Evolutionary conservation across 92 coral and sea anemone genomes (phyloP), one percentile per base, ranked within the genome.

Genomic region (Metridium senile): DNA sequence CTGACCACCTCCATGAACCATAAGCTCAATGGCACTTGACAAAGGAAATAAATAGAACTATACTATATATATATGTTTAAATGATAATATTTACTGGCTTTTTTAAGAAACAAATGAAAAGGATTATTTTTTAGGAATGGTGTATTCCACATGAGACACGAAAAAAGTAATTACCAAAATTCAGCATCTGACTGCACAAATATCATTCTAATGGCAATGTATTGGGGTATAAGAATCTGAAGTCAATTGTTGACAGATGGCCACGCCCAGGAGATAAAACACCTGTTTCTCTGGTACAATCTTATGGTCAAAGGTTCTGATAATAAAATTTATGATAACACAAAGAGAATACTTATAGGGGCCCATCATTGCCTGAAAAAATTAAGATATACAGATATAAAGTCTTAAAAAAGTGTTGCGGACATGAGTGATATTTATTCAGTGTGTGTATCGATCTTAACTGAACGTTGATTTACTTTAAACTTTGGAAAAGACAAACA

Each of bases 201-300:
- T 62, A 62, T 62, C 67, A 10, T 10, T n/a, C 20, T 54, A 54
- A 54, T 10, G 61, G n/a, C 70, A 64, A 64, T 64, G 45, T 29
- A 64, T 64, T 64, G 70, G 70, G 70, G 43, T 26, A 64, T 7
- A 64, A 64, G 70, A 64, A 64, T 64, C 70, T 64, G 70, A 64
- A 64, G 45, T 64, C 70, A 64, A 64, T 64, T 64, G 28, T 26
- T 54, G 61, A 54, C 61, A 54, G 61, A 54, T 54, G 61, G 61
- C 61, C 61, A 54, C 61, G 61, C 61, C 61, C 61, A 54, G 13
- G 16, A 54, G 4, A 22, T 54, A n/a, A 20, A 10, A 54, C 23
- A 22, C 61, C 61, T 54, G 61, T 54, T n/a, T 54, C 23, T 54
- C 23, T 54, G 61, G 61, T 54, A n/a, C 9, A 10, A 8, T 54